Conservation (phyloP, 2,888 invertebrate species). For the Parasteatoda lunata region DNA sequence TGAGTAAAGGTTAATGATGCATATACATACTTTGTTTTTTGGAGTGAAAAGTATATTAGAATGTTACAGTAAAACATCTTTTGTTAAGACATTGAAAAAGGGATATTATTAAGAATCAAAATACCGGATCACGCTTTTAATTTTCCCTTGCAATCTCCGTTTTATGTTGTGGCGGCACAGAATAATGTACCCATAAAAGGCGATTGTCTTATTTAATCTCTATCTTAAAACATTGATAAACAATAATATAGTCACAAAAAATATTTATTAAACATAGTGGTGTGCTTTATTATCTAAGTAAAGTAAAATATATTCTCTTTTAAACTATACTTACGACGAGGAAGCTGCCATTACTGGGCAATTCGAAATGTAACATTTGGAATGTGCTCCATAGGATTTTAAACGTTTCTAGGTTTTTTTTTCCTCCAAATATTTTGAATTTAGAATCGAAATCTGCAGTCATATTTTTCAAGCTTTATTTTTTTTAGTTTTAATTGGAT, state of each 20-base stretch:
- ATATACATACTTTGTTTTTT: too few relatives aligned
- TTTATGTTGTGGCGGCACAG: not conserved
- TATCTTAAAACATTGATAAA: not conserved
- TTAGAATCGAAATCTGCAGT: too few relatives aligned
- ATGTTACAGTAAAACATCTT: not conserved
- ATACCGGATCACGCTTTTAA: not conserved
- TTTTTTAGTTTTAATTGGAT: too few relatives aligned
- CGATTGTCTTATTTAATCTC: not conserved
- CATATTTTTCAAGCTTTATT: too few relatives aligned
- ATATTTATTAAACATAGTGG: not conserved
- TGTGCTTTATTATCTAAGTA: not conserved
- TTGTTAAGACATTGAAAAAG: not conserved
- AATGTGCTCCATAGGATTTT: not conserved
- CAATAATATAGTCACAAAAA: not conserved
- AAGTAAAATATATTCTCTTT: constrained; percentile 2
- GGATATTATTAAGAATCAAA: not conserved
- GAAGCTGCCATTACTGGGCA: not conserved
- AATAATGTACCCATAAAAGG: not conserved
- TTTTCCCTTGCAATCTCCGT: not conserved
- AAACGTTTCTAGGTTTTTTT: not conserved
- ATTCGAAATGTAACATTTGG: not conserved
- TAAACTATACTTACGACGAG: not conserved
- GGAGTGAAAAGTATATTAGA: too few relatives aligned
- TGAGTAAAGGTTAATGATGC: too few relatives aligned
- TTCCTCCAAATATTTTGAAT: not conserved